Conservation (phyloP, 2,888 invertebrate genomes). For the Sepiola atlantica region DNA sequence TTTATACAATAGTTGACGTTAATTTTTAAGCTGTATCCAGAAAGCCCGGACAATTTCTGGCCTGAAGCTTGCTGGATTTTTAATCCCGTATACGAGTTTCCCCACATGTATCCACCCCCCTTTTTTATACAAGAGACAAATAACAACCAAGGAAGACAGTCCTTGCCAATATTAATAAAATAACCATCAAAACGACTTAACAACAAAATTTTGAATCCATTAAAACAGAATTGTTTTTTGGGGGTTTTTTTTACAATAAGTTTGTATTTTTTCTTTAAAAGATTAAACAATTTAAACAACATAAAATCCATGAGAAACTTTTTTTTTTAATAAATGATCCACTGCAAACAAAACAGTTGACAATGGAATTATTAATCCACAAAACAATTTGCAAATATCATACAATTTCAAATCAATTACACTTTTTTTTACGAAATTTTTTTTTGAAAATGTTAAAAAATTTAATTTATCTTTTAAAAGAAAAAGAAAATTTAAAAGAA, state of each 20-base stretch:
- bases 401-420: neutral
- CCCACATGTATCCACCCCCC: too few species aligned
- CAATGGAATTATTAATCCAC: neutral
- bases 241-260: neutral
- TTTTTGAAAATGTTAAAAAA: neutral
- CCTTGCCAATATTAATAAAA: neutral
- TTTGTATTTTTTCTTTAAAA: neutral
- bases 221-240: neutral
- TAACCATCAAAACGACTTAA: neutral
- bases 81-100: too few species aligned
- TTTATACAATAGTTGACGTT: too few species aligned
- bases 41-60: too few species aligned
- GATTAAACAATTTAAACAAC: neutral
- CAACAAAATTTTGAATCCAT: neutral
- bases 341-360: neutral
- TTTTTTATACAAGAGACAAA: too few species aligned
- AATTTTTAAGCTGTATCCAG: too few species aligned
- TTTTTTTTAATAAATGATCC: neutral
- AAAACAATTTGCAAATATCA: neutral
- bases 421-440: neutral
- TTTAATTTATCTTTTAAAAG: neutral
- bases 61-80: too few species aligned
- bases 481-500: constrained; percentile 7
- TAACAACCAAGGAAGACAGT: too few species aligned
- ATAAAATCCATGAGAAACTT: too few species aligned